phyloP scores from a whole-genome alignment of 2,888 invertebrate species.

The Calameuta filiformis region DNA sequence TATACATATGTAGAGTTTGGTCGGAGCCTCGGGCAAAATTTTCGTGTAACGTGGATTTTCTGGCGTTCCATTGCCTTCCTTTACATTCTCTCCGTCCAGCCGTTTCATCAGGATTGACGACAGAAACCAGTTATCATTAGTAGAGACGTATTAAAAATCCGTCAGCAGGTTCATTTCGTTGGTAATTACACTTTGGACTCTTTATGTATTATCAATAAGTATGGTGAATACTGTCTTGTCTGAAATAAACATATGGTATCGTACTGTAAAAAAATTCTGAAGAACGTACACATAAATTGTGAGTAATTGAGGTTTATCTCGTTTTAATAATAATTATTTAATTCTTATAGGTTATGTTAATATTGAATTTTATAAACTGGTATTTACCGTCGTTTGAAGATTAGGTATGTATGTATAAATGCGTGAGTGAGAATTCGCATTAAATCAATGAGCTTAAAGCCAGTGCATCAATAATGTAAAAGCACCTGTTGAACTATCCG shows the following conservation, averaged over 20 bases:
- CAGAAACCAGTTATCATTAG: background rate
- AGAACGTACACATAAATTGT: background rate
- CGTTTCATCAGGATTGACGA: conserved; percentile 21
- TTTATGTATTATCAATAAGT: background rate
- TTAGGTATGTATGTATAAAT: background rate
- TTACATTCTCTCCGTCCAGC: background rate
- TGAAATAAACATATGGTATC: background rate
- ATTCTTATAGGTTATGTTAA: background rate
- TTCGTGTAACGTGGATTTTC: conserved; percentile 13
- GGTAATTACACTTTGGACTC: background rate
- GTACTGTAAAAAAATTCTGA: background rate
- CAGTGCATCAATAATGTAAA: background rate
- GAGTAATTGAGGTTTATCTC: background rate
- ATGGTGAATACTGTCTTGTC: background rate
- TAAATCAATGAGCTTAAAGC: background rate
- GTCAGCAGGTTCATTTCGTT: background rate
- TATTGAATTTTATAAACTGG: background rate
- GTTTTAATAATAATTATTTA: background rate
- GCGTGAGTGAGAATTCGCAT: background rate
- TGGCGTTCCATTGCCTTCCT: conserved; percentile 4
- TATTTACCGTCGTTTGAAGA: background rate
- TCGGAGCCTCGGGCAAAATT: background rate
- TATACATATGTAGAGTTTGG: background rate
- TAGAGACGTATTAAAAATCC: background rate
- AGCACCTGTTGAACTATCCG: background rate